These are phyloP conservation scores for Caenorhabditis auriculariae DNA, from an alignment of 2,888 invertebrate genomes.

Conservation along the genomic window DNA sequence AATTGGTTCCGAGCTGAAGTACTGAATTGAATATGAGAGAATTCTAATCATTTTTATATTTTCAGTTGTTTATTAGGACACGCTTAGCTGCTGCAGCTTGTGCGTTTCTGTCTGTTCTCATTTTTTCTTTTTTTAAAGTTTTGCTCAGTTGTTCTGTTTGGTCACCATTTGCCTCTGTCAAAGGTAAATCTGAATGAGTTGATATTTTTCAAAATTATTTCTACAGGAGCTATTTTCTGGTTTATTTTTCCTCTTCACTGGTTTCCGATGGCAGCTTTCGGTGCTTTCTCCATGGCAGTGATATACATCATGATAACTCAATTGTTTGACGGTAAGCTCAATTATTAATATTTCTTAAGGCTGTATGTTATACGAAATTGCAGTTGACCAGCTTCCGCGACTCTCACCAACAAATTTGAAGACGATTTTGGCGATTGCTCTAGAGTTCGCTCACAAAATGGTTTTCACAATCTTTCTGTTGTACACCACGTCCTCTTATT, in stretches of 20 bases:
- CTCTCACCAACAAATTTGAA: constrained; percentile 6
- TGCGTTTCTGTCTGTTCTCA: constrained; percentile 5
- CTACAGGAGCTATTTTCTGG: constrained; percentile 13
- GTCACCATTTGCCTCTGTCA: constrained; percentile 17
- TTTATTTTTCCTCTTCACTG: constrained; percentile 8
- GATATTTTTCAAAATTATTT: neutral
- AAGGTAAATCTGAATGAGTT: constrained; percentile 3
- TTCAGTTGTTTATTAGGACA: constrained; percentile 1
- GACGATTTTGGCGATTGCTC: constrained; percentile 3
- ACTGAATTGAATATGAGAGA: neutral
- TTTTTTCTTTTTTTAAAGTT: constrained; percentile 12
- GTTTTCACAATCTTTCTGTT: constrained; percentile 5
- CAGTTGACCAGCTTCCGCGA: constrained; percentile 11
- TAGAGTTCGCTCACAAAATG: constrained; percentile 10
- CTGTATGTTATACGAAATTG: neutral
- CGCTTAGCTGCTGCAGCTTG: constrained; percentile 4
- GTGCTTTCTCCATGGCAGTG: constrained; percentile 1
- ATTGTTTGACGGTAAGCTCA: constrained; percentile 13
- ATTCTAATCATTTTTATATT: neutral
- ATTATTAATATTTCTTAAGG: neutral
- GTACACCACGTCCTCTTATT: neutral
- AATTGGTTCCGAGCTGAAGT: constrained; percentile 25
- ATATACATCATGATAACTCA: constrained; percentile 1
- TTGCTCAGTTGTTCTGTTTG: constrained; percentile 11
- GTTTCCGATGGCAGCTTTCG: neutral